A percentile compares a stretch with the other conserved stretches of the same genome.
Evolutionary conservation across 1,140 invertebrate genomes (phyloP).

Genomic region (Trichogramma pretiosum): DNA sequence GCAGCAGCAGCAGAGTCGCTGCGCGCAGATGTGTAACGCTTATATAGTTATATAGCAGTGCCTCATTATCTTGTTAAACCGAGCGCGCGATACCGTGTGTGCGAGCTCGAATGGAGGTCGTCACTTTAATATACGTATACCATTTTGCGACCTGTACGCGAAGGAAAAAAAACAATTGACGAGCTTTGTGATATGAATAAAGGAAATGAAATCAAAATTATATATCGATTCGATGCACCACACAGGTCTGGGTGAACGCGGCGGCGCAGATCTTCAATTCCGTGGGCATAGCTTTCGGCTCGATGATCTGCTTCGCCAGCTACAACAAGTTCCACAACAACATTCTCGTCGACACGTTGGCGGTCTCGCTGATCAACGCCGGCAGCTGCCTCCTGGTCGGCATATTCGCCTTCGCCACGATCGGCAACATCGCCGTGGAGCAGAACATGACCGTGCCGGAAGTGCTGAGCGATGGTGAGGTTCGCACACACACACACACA

Average conservation of each 20-base stretch:
- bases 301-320: conserved; percentile 89
- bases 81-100: conserved; percentile 13
- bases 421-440: conserved; percentile 77
- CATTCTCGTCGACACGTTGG: conserved; percentile 74
- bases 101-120: conserved; percentile 12
- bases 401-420: conserved; percentile 78
- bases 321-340: conserved; percentile 90
- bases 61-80: conserved; percentile 17
- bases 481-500: not conserved
- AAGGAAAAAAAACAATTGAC: too few relatives aligned
- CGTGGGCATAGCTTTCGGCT: conserved; percentile 82
- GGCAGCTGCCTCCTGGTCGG: conserved; percentile 76
- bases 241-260: conserved; percentile 80
- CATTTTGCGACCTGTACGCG: not conserved
- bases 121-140: not conserved
- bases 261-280: conserved; percentile 90
- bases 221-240: too few relatives aligned
- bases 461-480: conserved; percentile 75
- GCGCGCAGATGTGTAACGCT: too few relatives aligned
- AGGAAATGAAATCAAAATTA: too few relatives aligned
- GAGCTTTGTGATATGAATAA: too few relatives aligned
- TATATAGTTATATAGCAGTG: conserved; percentile 9
- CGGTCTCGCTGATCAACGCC: conserved; percentile 73
- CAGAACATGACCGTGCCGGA: conserved; percentile 67
- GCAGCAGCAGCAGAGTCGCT: too few relatives aligned